Conservation (phyloP, 2,888 invertebrate genomes). For the Nephrotoma flavescens region DNA sequence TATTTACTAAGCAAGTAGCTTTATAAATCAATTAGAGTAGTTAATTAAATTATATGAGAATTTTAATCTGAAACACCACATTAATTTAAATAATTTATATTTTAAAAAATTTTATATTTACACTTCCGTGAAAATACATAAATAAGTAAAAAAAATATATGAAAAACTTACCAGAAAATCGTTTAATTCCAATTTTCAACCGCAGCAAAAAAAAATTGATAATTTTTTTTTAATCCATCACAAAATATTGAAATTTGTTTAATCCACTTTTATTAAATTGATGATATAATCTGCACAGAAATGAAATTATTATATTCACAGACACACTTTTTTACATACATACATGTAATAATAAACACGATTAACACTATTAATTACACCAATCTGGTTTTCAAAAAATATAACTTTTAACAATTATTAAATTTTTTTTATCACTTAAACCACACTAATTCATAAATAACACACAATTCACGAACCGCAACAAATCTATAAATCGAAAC, state of each 20-base stretch:
- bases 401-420: neutral
- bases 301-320: neutral
- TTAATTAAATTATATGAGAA: too few species aligned
- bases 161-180: neutral
- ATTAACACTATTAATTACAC: neutral
- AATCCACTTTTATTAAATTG: neutral
- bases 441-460: neutral
- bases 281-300: neutral
- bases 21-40: too few species aligned
- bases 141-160: too few species aligned
- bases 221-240: neutral
- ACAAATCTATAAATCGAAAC: neutral
- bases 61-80: too few species aligned
- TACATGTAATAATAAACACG: too few species aligned
- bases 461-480: neutral
- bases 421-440: neutral
- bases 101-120: neutral
- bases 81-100: too few species aligned
- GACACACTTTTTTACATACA: neutral
- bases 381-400: neutral
- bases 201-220: neutral
- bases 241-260: neutral
- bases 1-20: too few species aligned
- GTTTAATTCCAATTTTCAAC: neutral
- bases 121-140: neutral